Evolutionary conservation across 2,888 invertebrate genomes (phyloP), one percentile per base, ranked within the genome.

Genomic region (Gnatocerus cornutus): DNA sequence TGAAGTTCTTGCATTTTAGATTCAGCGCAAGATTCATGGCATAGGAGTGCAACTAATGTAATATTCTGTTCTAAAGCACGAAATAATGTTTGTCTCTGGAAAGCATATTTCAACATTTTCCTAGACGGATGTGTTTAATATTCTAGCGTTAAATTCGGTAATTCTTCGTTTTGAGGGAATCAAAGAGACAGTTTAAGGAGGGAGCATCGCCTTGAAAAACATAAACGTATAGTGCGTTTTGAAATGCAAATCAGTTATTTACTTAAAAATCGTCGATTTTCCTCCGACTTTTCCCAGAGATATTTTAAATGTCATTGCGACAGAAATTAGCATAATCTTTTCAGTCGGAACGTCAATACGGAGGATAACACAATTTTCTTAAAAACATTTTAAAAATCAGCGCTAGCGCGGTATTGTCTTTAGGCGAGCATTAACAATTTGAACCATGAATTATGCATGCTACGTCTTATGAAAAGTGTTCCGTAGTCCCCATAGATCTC

Each of bases 381-480:
- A 70, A 72, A 73, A 73, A 72, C 71, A 73, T 73, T 73, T 73
- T 73, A 74, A 75, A 77, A 77, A 79, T 78, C 78, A 76, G 74
- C 77, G 76, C 67, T 67, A 76, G 73, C 74, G 71, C 73, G 75
- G 72, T 76, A 77, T 79, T 80, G 79, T 79, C 78, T 79, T 78
- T 78, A 76, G 76, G 77, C 77, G 76, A 69, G 78, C 79, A 80
- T 81, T 80, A 81, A 80, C 80, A 81, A 80, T 80, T 80, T 81
- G 56, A 68, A 59, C 73, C 76, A 80, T 81, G 81, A 81, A 81
- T 81, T 77, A 81, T 81, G 78, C 79, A 81, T 79, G 70, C 67
- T 53, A 70, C 70, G 79, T 78, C 78, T 75, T 76, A 75, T 76
- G 79, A 76, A 75, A 77, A 75, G 70, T 71, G 70, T 72, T 74